Evolutionary conservation across 2,797 vertebrate genomes (phyloP).

Genomic region (Sylvilagus floridanus): DNA sequence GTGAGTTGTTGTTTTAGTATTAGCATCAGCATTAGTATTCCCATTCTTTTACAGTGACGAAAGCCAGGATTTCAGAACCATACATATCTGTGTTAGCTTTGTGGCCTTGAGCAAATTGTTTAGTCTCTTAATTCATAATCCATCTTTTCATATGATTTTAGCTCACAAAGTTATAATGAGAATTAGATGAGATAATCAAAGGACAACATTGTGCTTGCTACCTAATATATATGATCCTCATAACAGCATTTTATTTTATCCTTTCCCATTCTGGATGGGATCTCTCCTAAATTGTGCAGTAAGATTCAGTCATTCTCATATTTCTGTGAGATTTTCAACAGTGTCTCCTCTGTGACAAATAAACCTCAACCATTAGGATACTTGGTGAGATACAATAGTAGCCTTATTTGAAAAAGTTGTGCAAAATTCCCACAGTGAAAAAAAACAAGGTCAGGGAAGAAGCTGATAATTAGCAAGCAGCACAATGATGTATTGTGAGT

Average conservation of each 20-base stretch:
- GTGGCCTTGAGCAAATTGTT: neutral
- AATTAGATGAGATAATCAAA: conserved; percentile 50
- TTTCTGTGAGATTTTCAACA: neutral
- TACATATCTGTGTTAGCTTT: neutral
- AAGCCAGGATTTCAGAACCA: neutral
- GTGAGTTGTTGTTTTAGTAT: neutral
- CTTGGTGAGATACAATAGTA: neutral
- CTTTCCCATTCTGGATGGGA: neutral
- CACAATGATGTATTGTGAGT: neutral
- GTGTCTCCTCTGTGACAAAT: neutral
- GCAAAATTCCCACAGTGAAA: neutral
- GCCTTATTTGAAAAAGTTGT: neutral
- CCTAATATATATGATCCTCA: neutral
- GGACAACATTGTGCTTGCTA: neutral
- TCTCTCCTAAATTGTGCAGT: neutral
- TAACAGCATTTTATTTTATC: neutral
- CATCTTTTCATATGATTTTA: conserved; percentile 36
- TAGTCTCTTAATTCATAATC: conserved; percentile 8
- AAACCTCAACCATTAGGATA: conserved; percentile 27
- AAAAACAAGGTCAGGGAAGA: conserved; percentile 33
- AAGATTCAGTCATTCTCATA: neutral
- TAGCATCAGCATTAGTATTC: neutral
- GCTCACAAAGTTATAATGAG: neutral
- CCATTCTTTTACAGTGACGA: neutral
- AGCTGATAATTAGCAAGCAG: conserved; percentile 75